phyloP scores from a whole-genome alignment of 2,888 invertebrate species.

The Cerceris ruficornis region DNA sequence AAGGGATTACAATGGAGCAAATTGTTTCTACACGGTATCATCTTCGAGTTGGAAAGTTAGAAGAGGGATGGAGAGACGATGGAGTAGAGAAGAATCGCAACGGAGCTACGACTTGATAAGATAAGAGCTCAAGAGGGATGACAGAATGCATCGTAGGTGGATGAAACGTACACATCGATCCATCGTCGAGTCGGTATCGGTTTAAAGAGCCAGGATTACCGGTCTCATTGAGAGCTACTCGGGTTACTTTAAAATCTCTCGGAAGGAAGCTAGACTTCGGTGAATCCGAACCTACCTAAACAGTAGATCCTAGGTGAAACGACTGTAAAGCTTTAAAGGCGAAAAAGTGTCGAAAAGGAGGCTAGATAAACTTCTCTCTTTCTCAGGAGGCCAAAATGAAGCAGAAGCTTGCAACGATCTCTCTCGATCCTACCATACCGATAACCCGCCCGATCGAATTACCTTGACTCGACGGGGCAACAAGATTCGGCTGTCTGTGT shows the following conservation, averaged over 20 bases:
- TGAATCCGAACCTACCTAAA: neutral
- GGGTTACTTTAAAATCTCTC: slow-evolving; percentile 36
- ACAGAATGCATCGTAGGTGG: neutral
- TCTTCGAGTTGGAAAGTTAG: too few relatives aligned
- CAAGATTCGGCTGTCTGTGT: neutral
- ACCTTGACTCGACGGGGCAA: slow-evolving; percentile 9
- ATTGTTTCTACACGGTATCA: too few relatives aligned
- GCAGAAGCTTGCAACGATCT: neutral
- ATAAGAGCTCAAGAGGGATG: neutral
- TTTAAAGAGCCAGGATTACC: slow-evolving; percentile 42
- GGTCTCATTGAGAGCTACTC: slow-evolving; percentile 35
- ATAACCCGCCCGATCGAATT: slow-evolving; percentile 32
- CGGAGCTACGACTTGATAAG: neutral
- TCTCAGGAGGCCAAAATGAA: too few relatives aligned
- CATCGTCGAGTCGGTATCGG: slow-evolving; percentile 27
- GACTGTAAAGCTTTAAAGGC: too few relatives aligned
- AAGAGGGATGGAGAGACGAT: too few relatives aligned
- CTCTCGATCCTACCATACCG: slow-evolving; percentile 16
- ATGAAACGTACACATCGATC: slow-evolving; percentile 32
- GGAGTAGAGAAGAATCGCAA: neutral
- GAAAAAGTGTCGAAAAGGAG: too few relatives aligned
- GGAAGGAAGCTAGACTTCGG: neutral
- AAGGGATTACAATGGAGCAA: too few relatives aligned
- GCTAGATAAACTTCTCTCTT: too few relatives aligned
- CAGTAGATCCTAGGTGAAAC: slow-evolving; percentile 1